Evolutionary conservation across 1,140 invertebrate genomes (phyloP).

Genomic region (Neuroterus valhalla): DNA sequence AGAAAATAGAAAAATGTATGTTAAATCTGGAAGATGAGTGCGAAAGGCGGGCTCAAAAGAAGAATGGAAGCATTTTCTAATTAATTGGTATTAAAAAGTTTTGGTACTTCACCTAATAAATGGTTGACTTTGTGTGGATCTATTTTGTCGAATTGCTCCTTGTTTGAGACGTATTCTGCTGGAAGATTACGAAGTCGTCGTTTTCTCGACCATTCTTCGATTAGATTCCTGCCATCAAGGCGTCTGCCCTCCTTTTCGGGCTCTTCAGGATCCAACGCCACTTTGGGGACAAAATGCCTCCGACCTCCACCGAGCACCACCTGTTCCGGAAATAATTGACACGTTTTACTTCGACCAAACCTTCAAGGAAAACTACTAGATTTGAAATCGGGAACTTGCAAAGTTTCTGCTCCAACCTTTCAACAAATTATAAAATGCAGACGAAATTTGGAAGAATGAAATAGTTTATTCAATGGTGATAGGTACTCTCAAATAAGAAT

Average conservation of each 20-base stretch:
- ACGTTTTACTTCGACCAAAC: neutral
- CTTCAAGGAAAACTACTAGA: neutral
- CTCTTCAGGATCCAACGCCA: conserved; percentile 75
- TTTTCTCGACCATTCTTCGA: conserved; percentile 82
- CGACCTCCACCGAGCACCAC: conserved; percentile 86
- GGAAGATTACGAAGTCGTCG: conserved; percentile 76
- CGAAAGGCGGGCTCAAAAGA: too few relatives aligned
- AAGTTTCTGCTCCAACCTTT: neutral
- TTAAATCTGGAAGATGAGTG: too few relatives aligned
- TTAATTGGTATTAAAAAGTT: neutral
- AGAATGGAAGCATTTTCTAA: neutral
- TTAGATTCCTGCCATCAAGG: conserved; percentile 82
- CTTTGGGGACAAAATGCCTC: conserved; percentile 81
- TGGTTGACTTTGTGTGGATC: conserved; percentile 81
- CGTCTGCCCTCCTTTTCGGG: conserved; percentile 79
- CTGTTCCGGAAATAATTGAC: conserved; percentile 63
- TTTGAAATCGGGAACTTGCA: neutral
- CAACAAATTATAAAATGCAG: too few relatives aligned
- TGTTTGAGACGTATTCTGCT: conserved; percentile 80
- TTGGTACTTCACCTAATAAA: conserved; percentile 78
- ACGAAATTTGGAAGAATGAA: too few relatives aligned
- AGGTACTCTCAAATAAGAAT: too few relatives aligned
- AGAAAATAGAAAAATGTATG: too few relatives aligned
- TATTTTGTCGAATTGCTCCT: conserved; percentile 78
- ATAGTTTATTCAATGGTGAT: too few relatives aligned